Base-by-base conservation (phyloP, 1,140 invertebrate genomes). In the Doryteuthis pealeii region DNA sequence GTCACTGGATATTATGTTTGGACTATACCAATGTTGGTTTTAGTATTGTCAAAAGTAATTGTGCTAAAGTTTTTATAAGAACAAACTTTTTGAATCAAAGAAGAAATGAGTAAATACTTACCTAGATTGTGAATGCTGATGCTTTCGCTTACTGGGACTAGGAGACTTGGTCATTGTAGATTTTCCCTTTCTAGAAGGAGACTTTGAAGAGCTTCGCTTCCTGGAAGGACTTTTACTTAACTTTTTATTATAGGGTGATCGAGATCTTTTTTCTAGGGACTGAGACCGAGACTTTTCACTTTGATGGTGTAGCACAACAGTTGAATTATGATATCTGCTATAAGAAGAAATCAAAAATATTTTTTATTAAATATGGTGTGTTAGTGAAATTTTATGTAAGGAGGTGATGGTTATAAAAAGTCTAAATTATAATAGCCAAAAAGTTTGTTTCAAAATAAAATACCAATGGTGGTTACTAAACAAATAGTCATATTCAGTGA, bases 201-300 rank as follows among this genome's bases (percentile, higher is more conserved):
- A 58, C 18, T 58, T 58, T 1, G 54, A 58, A 58, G 22, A 28
- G 18, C 54, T 58, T 22, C 26, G 54, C 18, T 58, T 58, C 54
- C 54, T 2, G 18, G 54, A 58, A 22, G 54, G 54, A 28, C 54
- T 58, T 5, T 58, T 58, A 22, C 10, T 22, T 49, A 22, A 49
- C 1, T 58, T 58, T 2, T 28, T 22, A 58, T 28, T 58, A 28
- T 1, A 5, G 22, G 69, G 76, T 54, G 81, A 82, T 69, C 77
- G 78, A 28, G 77, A 78, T 30, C 67, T 65, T 30, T 70, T 73
- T 40, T 40, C 35, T 40, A 3, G 35, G 10, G 35, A 5, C n/a
- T 26, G n/a, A 28, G 72, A 43, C 43, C n/a, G 40, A 32, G 14
- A 65, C 22, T 43, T 73, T 5, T 35, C 33, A 26, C 31, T 40